Conservation (phyloP, 1,140 invertebrate genomes). For the Meloidogyne hapla region DNA sequence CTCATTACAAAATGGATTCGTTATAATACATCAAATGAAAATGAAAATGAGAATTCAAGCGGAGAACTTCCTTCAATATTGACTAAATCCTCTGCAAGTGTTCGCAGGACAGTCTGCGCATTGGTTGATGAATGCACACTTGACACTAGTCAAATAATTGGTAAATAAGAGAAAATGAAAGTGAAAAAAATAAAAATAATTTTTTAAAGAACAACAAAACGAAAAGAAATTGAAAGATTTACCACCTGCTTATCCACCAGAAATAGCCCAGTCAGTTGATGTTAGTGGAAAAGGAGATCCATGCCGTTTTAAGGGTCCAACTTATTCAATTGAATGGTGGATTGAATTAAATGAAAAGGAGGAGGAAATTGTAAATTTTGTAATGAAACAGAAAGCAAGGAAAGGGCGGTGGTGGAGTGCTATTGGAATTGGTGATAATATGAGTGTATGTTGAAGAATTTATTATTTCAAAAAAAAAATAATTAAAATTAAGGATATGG, state of each 20-base stretch:
- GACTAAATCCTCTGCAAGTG: neutral
- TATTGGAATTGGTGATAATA: constrained; percentile 55
- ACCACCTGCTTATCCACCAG: neutral
- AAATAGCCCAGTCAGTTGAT: constrained; percentile 51
- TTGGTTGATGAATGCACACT: constrained; percentile 16
- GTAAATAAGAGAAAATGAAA: neutral
- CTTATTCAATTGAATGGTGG: constrained; percentile 48
- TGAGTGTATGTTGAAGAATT: constrained; percentile 48
- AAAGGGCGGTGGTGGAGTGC: constrained; percentile 60
- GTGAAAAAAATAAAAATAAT: constrained; percentile 3
- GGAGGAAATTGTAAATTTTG: constrained; percentile 46
- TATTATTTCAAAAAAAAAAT: too few relatives aligned
- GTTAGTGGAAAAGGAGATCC: constrained; percentile 50
- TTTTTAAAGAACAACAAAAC: neutral
- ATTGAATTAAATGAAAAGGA: constrained; percentile 35
- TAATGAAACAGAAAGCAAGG: constrained; percentile 47
- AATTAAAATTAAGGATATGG: constrained; percentile 48
- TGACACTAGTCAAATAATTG: neutral
- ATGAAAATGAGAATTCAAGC: too few relatives aligned
- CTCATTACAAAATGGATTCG: constrained; percentile 11
- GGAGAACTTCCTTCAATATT: constrained; percentile 16
- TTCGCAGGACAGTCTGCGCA: constrained; percentile 7
- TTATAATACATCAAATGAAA: neutral
- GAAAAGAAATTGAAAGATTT: constrained; percentile 1
- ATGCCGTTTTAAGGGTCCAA: constrained; percentile 38